A percentile compares a stretch with the other conserved stretches of the same genome.
phyloP scores from a whole-genome alignment of 2,113 vertebrate genomes.

The Campylorhamphus procurvoides region DNA sequence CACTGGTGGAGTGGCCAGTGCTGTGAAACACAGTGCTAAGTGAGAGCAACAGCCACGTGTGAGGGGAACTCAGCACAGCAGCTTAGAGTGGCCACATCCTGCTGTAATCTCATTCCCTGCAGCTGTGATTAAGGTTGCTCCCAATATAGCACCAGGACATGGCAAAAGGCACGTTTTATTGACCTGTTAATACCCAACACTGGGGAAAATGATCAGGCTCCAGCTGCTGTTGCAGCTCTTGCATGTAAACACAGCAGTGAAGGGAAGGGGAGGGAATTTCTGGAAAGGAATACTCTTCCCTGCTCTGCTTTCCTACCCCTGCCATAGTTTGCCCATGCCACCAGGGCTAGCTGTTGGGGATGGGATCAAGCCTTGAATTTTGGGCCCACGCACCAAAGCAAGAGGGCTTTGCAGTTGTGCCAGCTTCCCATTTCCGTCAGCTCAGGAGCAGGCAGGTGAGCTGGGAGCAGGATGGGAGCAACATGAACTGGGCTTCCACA shows the following conservation, averaged over 20 bases:
- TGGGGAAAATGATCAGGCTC: neutral
- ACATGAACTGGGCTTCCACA: neutral
- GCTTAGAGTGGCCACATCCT: neutral
- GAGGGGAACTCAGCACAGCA: fast-evolving
- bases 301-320: neutral
- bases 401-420: neutral
- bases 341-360: neutral
- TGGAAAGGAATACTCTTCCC: neutral
- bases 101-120: conserved; percentile 2
- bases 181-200: neutral
- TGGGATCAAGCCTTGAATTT: neutral
- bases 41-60: neutral
- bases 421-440: neutral
- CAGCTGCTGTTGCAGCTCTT: neutral
- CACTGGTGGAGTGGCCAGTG: fast-evolving
- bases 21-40: neutral
- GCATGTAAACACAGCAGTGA: neutral
- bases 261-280: neutral
- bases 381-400: neutral
- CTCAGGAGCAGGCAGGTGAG: fast-evolving
- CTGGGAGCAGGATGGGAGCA: neutral
- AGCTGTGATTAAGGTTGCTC: conserved; percentile 36
- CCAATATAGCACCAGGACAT: neutral
- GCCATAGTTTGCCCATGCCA: neutral
- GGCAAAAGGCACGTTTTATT: neutral